A percentile compares a stretch with the other conserved stretches of the same genome.
These are phyloP conservation scores for Platycheirus rosarum DNA, from an alignment of 2,888 invertebrate genomes.

Conservation along the genomic window DNA sequence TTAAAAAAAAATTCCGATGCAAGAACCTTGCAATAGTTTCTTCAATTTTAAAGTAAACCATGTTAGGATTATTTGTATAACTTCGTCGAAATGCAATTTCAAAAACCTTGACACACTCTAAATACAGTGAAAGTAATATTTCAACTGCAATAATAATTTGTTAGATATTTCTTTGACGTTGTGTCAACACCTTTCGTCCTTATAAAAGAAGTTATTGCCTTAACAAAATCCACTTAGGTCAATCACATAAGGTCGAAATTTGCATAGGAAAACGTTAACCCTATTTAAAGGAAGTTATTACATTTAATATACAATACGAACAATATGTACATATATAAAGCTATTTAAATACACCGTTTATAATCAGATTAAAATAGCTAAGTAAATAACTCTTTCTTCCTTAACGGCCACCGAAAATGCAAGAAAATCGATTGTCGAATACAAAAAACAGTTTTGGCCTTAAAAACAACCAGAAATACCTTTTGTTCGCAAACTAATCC, in stretches of 20 bases:
- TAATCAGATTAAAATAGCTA: conserved; percentile 39
- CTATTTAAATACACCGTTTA: conserved; percentile 19
- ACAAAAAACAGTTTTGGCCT: conserved; percentile 22
- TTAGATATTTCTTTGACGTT: not conserved
- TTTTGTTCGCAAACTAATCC: conserved; percentile 4
- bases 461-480: conserved; percentile 6
- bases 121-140: not conserved
- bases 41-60: not conserved
- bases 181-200: conserved; percentile 24
- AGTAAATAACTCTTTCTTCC: conserved; percentile 40
- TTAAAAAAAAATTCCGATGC: no score
- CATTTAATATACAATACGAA: not conserved
- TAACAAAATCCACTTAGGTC: conserved; percentile 28
- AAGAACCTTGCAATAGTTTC: no score
- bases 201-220: not conserved
- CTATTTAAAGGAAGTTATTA: not conserved
- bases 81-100: not conserved
- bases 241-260: conserved; percentile 41
- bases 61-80: not conserved
- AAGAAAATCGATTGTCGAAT: conserved; percentile 57
- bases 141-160: not conserved
- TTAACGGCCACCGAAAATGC: not conserved
- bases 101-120: conserved; percentile 14
- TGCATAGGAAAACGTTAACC: conserved; percentile 43
- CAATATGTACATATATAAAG: not conserved